Evolutionary conservation across 2,797 vertebrate genomes (phyloP).

Genomic region (Peromyscus nudipes): DNA sequence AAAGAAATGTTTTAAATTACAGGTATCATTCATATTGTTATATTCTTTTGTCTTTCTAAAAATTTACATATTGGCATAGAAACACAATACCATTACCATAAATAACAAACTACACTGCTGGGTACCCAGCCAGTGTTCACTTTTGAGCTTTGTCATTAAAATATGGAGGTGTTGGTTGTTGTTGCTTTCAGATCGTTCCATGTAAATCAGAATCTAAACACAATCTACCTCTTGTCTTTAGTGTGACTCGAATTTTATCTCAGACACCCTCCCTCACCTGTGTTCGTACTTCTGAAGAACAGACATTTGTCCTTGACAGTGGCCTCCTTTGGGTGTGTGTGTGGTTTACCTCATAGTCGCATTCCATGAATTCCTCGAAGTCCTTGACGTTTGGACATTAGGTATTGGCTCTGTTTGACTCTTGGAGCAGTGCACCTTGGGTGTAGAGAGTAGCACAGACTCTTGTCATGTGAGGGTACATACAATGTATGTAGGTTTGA

Average conservation of each 20-base stretch:
- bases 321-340: neutral
- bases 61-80: neutral
- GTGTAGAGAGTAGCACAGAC: neutral
- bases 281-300: neutral
- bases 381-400: neutral
- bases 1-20: conserved; percentile 15
- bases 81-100: neutral
- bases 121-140: neutral
- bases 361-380: neutral
- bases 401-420: neutral
- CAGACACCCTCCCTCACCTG: too few species aligned
- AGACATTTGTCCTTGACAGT: neutral
- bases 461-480: neutral
- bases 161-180: neutral
- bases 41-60: neutral
- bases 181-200: neutral
- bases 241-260: conserved; percentile 20
- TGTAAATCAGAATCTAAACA: conserved; percentile 26
- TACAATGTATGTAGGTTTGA: neutral
- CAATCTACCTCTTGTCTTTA: neutral
- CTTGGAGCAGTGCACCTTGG: neutral
- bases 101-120: conserved; percentile 8
- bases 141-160: conserved; percentile 45
- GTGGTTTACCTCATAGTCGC: neutral
- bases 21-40: neutral